Percentiles rank a stretch among this genome's conserved stretches.
phyloP scores from a whole-genome alignment of 2,888 invertebrate genomes.

The Malthinus seriepunctatus region DNA sequence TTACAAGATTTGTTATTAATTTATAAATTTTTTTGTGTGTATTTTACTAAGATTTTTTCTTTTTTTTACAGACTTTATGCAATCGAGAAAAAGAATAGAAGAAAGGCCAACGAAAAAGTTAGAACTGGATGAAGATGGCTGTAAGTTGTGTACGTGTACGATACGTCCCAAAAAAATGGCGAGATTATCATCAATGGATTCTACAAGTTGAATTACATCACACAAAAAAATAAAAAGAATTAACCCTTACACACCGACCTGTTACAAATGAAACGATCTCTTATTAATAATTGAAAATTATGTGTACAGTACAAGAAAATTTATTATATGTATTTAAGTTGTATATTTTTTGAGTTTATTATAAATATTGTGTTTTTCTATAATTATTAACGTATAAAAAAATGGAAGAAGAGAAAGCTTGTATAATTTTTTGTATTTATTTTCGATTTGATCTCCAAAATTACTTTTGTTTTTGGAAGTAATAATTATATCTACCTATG shows the following conservation, averaged over 20 bases:
- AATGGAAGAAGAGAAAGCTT: too few species aligned
- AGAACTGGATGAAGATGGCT: conserved; percentile 47
- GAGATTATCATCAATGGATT: conserved; percentile 44
- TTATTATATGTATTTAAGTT: conserved; percentile 26
- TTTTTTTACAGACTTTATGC: conserved; percentile 68
- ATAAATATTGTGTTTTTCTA: conserved; percentile 32
- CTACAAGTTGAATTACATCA: conserved; percentile 24
- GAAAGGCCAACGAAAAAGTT: conserved; percentile 59
- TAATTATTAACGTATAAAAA: conserved; percentile 20
- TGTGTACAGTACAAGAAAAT: conserved; percentile 30
- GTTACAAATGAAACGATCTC: conserved; percentile 33
- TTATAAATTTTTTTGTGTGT: too few species aligned
- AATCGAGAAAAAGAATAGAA: conserved; percentile 59
- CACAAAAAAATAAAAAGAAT: background rate
- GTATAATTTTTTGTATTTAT: conserved; percentile 38
- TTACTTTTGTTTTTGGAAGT: conserved; percentile 19
- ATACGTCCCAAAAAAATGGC: conserved; percentile 54
- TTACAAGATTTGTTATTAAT: too few species aligned
- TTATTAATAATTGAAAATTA: conserved; percentile 27
- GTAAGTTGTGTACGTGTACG: conserved; percentile 38
- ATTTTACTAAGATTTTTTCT: conserved; percentile 38
- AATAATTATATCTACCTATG: conserved; percentile 13
- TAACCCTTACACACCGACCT: background rate
- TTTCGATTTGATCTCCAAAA: conserved; percentile 42
- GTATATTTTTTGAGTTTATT: conserved; percentile 30